Conservation (phyloP, 2,797 vertebrate species). For the Microcaecilia unicolor region DNA sequence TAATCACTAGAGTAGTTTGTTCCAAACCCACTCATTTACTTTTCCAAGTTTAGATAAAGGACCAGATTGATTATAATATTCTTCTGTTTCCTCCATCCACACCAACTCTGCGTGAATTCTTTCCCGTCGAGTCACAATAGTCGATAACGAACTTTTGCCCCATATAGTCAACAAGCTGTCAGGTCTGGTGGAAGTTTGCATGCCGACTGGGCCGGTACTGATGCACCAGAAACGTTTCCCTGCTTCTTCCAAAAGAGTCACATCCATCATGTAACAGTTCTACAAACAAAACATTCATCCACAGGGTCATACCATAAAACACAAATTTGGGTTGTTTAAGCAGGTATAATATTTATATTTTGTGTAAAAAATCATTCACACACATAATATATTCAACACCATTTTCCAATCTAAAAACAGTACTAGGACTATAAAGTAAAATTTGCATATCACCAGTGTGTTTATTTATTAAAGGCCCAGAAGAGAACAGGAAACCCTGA, state of each 20-base stretch:
- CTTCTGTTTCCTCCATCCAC: conserved; percentile 48
- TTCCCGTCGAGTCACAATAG: conserved; percentile 58
- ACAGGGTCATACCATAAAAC: no score
- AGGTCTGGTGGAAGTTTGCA: conserved; percentile 19
- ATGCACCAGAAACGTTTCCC: conserved; percentile 75
- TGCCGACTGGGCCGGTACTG: conserved; percentile 56
- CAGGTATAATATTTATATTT: background rate
- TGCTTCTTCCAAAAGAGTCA: conserved; percentile 73
- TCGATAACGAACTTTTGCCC: conserved; percentile 49
- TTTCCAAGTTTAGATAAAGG: conserved; percentile 53
- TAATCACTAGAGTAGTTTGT: conserved; percentile 54
- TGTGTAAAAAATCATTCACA: background rate
- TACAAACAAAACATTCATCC: conserved; percentile 37
- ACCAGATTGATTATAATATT: conserved; percentile 64
- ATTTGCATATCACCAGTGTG: no score
- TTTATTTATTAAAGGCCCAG: no score
- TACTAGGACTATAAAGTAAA: no score
- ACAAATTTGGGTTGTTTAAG: no score
- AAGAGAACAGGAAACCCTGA: no score
- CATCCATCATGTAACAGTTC: conserved; percentile 75
- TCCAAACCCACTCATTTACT: conserved; percentile 70
- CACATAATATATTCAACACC: no score
- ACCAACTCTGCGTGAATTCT: conserved; percentile 53
- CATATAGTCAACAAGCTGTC: conserved; percentile 37
- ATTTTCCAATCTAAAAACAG: no score